phyloP scores from a whole-genome alignment of 2,888 invertebrate species.

The Ennomos quercinarius region DNA sequence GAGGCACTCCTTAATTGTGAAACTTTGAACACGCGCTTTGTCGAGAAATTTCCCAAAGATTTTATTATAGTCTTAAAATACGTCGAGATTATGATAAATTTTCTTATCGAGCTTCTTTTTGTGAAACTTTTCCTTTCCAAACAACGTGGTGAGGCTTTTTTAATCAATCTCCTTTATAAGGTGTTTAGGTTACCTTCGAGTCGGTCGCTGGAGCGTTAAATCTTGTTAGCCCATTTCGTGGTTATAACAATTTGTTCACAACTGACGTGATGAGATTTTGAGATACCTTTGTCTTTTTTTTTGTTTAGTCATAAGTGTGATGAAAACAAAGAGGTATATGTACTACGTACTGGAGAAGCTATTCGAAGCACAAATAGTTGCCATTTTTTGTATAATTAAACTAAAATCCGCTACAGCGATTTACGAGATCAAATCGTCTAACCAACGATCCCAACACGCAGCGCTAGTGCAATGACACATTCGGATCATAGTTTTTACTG shows the following conservation, averaged over 20 bases:
- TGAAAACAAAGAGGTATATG: too few species aligned
- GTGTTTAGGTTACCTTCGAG: constrained; percentile 18
- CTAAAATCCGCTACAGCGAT: too few species aligned
- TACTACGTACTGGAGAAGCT: too few species aligned
- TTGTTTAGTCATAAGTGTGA: too few species aligned
- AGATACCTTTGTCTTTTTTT: too few species aligned
- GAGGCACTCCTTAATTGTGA: constrained; percentile 41
- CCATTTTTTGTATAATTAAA: too few species aligned
- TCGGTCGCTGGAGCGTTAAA: background rate
- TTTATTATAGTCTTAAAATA: constrained; percentile 38
- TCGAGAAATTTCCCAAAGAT: constrained; percentile 39
- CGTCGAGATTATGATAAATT: constrained; percentile 36
- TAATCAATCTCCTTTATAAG: constrained; percentile 26
- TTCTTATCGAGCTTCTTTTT: constrained; percentile 28
- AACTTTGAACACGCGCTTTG: constrained; percentile 41
- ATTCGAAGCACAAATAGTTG: too few species aligned
- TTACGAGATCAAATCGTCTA: too few species aligned
- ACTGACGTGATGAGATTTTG: background rate
- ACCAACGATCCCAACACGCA: too few species aligned
- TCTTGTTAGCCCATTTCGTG: background rate
- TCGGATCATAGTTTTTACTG: too few species aligned
- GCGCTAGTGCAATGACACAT: too few species aligned
- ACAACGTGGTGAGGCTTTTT: constrained; percentile 12
- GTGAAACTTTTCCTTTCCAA: constrained; percentile 24
- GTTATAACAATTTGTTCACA: background rate